Evolutionary conservation across 2,113 vertebrate species (phyloP).

Genomic region (Callocephalon fimbriatum): DNA sequence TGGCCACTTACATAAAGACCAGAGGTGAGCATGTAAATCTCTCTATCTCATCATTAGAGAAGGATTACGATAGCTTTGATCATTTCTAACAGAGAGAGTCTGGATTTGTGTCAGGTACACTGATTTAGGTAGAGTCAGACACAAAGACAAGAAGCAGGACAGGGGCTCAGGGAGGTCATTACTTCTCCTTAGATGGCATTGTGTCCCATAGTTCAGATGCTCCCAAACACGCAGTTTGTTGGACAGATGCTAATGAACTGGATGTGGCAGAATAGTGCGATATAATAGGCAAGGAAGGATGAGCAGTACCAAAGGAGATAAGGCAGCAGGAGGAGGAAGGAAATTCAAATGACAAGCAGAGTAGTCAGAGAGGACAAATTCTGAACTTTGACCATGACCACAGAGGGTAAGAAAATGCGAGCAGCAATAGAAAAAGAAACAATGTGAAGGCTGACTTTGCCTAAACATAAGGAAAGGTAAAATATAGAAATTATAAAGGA

Average conservation of each 20-base stretch:
- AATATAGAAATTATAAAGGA: background rate
- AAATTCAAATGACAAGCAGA: background rate
- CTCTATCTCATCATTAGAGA: background rate
- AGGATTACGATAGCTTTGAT: background rate
- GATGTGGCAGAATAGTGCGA: background rate
- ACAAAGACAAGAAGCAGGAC: background rate
- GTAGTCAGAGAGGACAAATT: background rate
- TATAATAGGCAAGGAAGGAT: background rate
- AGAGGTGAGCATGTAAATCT: slow-evolving; percentile 19
- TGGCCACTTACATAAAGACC: background rate
- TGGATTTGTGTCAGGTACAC: background rate
- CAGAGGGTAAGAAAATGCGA: background rate
- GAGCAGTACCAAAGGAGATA: background rate
- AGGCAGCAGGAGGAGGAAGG: background rate
- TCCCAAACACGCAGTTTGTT: background rate
- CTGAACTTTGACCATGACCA: background rate
- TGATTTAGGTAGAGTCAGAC: background rate
- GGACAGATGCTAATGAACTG: background rate
- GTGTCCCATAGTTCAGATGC: background rate
- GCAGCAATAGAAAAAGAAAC: background rate
- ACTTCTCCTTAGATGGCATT: background rate
- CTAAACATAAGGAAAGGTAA: background rate
- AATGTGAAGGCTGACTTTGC: background rate
- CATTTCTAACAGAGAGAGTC: background rate
- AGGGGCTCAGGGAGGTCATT: background rate